Percentiles rank a stretch among this genome's conserved stretches.
These are phyloP conservation scores for Borostomias antarcticus DNA, from an alignment of 2,797 vertebrate genomes.

Conservation along the genomic window DNA sequence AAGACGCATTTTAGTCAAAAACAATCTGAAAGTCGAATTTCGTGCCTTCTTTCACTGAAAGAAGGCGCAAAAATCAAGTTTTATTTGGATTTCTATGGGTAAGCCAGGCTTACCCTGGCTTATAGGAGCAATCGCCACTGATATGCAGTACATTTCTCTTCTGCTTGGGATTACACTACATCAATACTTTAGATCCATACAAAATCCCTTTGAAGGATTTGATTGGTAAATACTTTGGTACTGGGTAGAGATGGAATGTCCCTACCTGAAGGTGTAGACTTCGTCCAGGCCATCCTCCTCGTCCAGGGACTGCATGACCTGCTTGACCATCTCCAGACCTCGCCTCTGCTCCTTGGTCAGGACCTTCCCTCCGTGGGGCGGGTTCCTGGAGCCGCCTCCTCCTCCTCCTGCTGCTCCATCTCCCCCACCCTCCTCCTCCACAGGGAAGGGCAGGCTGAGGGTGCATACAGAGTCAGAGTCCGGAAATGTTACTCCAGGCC, in stretches of 20 bases:
- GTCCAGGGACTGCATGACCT: conserved; percentile 85
- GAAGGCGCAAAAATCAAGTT: too few species aligned
- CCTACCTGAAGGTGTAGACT: conserved; percentile 90
- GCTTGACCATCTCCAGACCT: conserved; percentile 82
- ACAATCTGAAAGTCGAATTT: too few species aligned
- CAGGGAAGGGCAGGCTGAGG: conserved; percentile 86
- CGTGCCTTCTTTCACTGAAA: too few species aligned
- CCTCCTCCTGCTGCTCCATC: conserved; percentile 47
- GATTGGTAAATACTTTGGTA: not conserved
- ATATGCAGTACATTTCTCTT: not conserved
- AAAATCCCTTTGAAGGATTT: not conserved
- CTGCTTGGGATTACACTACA: not conserved
- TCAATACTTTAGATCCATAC: not conserved
- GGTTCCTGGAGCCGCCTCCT: conserved; percentile 22
- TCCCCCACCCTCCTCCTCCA: conserved; percentile 51
- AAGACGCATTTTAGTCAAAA: too few species aligned
- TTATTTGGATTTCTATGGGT: too few species aligned
- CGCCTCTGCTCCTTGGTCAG: conserved; percentile 82
- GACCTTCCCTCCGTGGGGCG: conserved; percentile 72
- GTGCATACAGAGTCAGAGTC: not conserved
- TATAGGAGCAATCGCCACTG: not conserved
- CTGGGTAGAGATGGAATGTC: not conserved
- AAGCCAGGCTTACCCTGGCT: not conserved
- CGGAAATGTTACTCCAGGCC: not conserved
- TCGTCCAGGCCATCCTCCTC: conserved; percentile 86